Evolutionary conservation across 2,888 invertebrate species (phyloP), one percentile per base, ranked within the genome.

Genomic region (Drosophila glabriapex): DNA sequence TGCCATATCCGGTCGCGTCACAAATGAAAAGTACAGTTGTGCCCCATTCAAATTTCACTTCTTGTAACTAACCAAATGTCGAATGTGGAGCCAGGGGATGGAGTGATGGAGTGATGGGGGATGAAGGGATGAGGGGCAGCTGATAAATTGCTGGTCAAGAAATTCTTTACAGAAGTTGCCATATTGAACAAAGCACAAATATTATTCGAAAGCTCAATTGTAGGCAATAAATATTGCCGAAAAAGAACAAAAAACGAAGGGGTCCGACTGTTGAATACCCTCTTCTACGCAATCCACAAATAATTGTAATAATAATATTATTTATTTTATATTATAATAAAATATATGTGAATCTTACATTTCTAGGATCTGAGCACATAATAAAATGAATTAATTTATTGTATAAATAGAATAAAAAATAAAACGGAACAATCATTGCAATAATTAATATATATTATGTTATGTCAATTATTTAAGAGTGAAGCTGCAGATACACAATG

Each of bases 1-100:
- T 87, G 87, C 69, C 80, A 68, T 75, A 86, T 85, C 85, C 74
- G 79, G 75, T 61, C 65, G 85, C 85, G 74, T 73, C 86, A 80
- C 83, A 79, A 79, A 59, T 73, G 70, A 72, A 78, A 84, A 84
- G 85, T 85, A 85, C 85, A 90, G 90, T 85, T 83, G 80, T 78
- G 89, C 68, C 59, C 60, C 39, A 29, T 64, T 70, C 65, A 54
- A 68, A 53, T 62, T 74, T 64, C 54, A 61, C 65, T 39, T 56
- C 29, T 71, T 53, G 54, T 80, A 80, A 69, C 83, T 72, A 71
- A 76, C 83, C 80, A 84, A 78, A 46, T 71, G 66, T 60, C 54
- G 39, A 46, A n/a, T 53, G 43, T 25, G 33, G 31, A 37, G 46
- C 22, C 22, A 46, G 25, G 22, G 2, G 14, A 4, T 7, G 1